A percentile compares a stretch with the other conserved stretches of the same genome.
phyloP scores from a whole-genome alignment of 1,140 invertebrate species.

The Hermatobates lingyangjiaoensis region DNA sequence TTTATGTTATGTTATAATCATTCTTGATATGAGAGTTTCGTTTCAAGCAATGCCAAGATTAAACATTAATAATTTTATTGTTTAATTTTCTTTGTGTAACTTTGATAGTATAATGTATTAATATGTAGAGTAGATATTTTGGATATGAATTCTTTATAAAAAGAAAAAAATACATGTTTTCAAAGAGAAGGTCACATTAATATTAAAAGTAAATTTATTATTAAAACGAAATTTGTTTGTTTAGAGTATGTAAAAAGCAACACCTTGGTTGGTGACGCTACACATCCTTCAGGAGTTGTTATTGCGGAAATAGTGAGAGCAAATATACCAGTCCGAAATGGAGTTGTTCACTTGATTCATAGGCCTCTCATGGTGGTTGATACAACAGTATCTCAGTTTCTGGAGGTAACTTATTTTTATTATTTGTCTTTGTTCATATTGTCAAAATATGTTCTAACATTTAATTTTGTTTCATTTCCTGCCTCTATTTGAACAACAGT shows the following conservation, averaged over 20 bases:
- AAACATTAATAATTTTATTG: no score
- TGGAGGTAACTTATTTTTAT: slow-evolving; percentile 44
- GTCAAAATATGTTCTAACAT: no score
- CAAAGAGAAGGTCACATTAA: no score
- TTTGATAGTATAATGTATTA: no score
- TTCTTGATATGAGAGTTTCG: no score
- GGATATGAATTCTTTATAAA: no score
- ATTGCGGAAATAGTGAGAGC: slow-evolving; percentile 66
- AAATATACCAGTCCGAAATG: slow-evolving; percentile 84
- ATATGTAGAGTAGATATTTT: no score
- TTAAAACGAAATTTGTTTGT: slow-evolving; percentile 16
- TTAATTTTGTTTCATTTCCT: slow-evolving; percentile 9
- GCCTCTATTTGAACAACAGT: slow-evolving; percentile 7
- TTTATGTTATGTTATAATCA: no score
- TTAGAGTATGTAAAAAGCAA: slow-evolving; percentile 74
- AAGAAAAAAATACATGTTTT: no score
- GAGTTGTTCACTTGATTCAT: slow-evolving; percentile 79
- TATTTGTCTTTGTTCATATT: neutral
- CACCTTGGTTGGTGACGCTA: slow-evolving; percentile 53
- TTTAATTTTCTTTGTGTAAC: no score
- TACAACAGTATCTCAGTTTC: slow-evolving; percentile 58
- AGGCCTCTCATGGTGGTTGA: slow-evolving; percentile 78
- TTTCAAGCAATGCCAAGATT: no score
- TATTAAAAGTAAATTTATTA: neutral
- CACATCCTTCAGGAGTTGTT: slow-evolving; percentile 60